Evolutionary conservation across 2,113 vertebrate species (phyloP).

Genomic region (Sinosuthora webbiana): DNA sequence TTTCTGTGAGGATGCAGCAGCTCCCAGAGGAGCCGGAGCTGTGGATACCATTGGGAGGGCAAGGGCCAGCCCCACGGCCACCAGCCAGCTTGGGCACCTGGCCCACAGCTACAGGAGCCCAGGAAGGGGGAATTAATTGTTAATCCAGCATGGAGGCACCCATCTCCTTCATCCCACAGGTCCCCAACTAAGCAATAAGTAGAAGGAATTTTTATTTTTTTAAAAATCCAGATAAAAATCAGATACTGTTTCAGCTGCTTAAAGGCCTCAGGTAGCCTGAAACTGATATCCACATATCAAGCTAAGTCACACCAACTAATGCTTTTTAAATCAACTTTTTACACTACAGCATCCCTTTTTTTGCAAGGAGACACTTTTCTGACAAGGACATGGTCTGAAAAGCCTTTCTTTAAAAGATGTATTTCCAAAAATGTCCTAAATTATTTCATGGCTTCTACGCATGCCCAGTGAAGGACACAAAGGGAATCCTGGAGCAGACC

Average conservation of each 20-base stretch:
- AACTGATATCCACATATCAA: background rate
- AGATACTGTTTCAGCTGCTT: background rate
- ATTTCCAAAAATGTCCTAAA: background rate
- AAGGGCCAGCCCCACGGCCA: background rate
- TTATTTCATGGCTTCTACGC: background rate
- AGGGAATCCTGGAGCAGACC: background rate
- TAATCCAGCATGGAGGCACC: background rate
- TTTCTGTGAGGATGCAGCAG: background rate
- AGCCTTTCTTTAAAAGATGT: background rate
- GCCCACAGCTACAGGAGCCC: background rate
- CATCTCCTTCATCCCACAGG: rapidly evolving
- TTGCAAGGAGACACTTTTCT: background rate
- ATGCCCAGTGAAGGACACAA: background rate
- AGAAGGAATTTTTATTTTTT: background rate
- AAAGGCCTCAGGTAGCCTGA: background rate
- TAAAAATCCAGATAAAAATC: background rate
- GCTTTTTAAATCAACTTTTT: background rate
- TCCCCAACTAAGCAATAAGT: background rate
- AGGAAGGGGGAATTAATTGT: background rate
- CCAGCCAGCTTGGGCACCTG: background rate
- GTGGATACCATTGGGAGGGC: rapidly evolving
- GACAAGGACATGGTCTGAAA: background rate
- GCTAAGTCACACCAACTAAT: background rate
- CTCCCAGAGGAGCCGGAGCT: background rate
- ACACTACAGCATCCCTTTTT: background rate